These are phyloP conservation scores for Xylocopa sonorina DNA, from an alignment of 1,140 invertebrate species.

Conservation along the genomic window DNA sequence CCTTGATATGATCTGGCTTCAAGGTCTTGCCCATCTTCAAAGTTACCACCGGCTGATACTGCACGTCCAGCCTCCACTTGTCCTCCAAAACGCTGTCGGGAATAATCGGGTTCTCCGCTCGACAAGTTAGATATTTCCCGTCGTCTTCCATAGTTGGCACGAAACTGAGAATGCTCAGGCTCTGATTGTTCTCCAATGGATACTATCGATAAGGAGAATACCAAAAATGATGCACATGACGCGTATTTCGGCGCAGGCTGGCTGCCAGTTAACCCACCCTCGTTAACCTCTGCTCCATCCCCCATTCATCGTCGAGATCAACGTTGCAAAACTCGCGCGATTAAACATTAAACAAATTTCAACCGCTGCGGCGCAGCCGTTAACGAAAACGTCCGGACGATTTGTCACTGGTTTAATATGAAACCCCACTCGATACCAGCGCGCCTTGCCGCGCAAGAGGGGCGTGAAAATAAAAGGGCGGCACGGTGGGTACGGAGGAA, in stretches of 20 bases:
- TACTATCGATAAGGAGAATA: conserved; percentile 84
- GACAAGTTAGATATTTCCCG: conserved; percentile 92
- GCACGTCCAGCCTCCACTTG: conserved; percentile 89
- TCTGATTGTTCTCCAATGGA: conserved; percentile 91
- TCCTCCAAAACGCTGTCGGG: conserved; percentile 91
- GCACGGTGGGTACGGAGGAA: background rate
- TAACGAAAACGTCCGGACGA: conserved; percentile 15
- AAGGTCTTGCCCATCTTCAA: conserved; percentile 90
- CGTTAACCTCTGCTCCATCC: background rate
- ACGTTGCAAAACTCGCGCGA: background rate
- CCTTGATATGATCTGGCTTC: conserved; percentile 91
- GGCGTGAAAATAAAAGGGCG: conserved; percentile 60
- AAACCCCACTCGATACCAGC: conserved; percentile 36
- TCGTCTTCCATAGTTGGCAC: conserved; percentile 92
- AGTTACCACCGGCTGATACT: conserved; percentile 89
- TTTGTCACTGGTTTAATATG: conserved; percentile 52
- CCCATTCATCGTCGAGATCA: background rate
- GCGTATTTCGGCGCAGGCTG: no score
- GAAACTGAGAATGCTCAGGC: conserved; percentile 90
- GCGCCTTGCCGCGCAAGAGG: conserved; percentile 68
- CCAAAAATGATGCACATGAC: no score
- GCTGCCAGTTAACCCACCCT: no score
- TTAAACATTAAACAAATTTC: conserved; percentile 13
- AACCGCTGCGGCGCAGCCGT: background rate
- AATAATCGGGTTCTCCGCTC: conserved; percentile 92